A percentile compares a stretch with the other conserved stretches of the same genome.
Conservation (phyloP, 2,888 invertebrate species). For the Cryptocephalus moraei region DNA sequence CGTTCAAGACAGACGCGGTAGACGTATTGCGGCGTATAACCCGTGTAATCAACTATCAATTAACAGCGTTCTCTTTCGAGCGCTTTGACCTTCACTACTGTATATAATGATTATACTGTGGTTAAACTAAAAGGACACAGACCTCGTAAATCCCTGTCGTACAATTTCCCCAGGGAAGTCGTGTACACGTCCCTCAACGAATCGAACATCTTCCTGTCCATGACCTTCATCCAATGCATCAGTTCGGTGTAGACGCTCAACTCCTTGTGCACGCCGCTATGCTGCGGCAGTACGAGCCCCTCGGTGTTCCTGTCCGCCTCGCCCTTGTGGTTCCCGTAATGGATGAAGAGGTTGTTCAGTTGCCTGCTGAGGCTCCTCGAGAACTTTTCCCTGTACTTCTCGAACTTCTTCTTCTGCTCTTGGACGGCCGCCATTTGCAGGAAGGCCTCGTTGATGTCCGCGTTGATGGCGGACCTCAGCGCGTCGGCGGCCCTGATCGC, state of each 20-base stretch:
- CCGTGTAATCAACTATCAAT: too few species aligned
- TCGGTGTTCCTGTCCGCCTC: constrained; percentile 44
- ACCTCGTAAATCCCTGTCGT: constrained; percentile 73
- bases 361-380: constrained; percentile 78
- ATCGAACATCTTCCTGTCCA: constrained; percentile 74
- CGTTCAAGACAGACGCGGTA: too few species aligned
- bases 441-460: constrained; percentile 52
- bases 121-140: too few species aligned
- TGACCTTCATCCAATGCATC: constrained; percentile 82
- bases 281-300: constrained; percentile 59
- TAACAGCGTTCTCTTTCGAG: too few species aligned
- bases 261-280: constrained; percentile 73
- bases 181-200: constrained; percentile 77
- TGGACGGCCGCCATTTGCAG: constrained; percentile 63
- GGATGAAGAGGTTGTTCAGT: constrained; percentile 89
- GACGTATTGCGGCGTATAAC: too few species aligned
- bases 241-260: constrained; percentile 79
- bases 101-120: too few species aligned
- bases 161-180: constrained; percentile 72
- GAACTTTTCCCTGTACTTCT: constrained; percentile 68
- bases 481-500: constrained; percentile 64
- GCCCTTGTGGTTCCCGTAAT: constrained; percentile 69
- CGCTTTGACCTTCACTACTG: too few species aligned
- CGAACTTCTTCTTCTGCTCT: constrained; percentile 69
- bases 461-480: constrained; percentile 63